Base-by-base conservation (phyloP, 1,140 invertebrate species). In the Periplaneta americana region DNA sequence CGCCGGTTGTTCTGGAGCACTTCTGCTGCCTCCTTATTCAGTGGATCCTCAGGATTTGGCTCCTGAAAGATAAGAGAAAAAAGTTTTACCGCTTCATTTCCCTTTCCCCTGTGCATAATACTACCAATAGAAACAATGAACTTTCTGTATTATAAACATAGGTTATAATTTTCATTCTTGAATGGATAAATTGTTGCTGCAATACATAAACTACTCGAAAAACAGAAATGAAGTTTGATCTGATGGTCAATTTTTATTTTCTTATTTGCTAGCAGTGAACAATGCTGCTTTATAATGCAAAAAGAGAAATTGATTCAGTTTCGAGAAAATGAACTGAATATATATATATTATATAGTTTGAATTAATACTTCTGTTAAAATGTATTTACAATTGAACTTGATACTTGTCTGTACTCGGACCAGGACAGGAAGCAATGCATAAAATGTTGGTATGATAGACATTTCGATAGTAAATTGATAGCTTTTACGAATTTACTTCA, bases 21-120 rank as follows among this genome's bases (percentile, higher is more conserved):
- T 88, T 99, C 97, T 32, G 98, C 98, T n/a, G 98, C 98, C 90
- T 99, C 98, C 91, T 99, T 99, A 88, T 99, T 99, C 80, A 99
- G 88, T 34, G 98, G 98, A 91, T 99, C 98, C 90, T 99, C 98
- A 22, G 98, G 97, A 90, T 99, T 99, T 75, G 98, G 98, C 91
- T 99, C 98, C 96, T 98, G 85, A 35, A 87, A 88, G 82, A 82
- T 81, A 81, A 83, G 83, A 80, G 66, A 78, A 80, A 80, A 78
- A n/a, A 81, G 5, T n/a, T n/a, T n/a, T 74, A 35, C 34, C 31
- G n/a, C 48, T 33, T 33, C 48, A 66, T 34, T 80, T 13, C 22
- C 35, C n/a, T 77, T 33, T 33, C 28, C 31, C 31, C 31, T 37
- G 28, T n/a, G 22, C 48, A 4, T 66, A 15, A 11, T 6, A 39